phyloP scores from a whole-genome alignment of 2,797 vertebrate species.

The Lepilemur ruficaudatus region DNA sequence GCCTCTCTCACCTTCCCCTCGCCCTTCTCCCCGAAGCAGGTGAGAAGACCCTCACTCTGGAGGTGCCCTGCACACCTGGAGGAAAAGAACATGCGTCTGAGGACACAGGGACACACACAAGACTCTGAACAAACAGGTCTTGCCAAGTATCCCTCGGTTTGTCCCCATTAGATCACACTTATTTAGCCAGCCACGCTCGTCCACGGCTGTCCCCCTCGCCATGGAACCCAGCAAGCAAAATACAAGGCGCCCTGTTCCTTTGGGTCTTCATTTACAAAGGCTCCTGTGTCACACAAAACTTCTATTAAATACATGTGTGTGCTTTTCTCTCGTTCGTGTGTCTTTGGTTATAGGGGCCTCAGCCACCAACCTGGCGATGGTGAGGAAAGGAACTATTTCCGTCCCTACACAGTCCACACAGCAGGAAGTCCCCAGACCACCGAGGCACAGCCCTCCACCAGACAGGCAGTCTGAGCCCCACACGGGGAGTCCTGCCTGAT shows the following conservation, averaged over 20 bases:
- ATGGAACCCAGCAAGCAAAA: not conserved
- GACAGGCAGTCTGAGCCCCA: not conserved
- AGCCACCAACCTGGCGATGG: not conserved
- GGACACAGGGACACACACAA: not conserved
- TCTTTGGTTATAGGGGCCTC: not conserved
- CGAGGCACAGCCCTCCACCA: not conserved
- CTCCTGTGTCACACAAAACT: not conserved
- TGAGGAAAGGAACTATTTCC: not conserved
- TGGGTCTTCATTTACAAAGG: not conserved
- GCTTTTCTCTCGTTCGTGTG: not conserved
- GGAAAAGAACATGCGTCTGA: not conserved
- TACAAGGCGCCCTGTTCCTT: not conserved
- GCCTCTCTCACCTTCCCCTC: not conserved
- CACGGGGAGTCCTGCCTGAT: not conserved
- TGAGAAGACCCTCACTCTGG: not conserved
- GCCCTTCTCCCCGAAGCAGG: not conserved
- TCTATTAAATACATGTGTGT: not conserved
- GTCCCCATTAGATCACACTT: not conserved
- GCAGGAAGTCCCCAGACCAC: not conserved
- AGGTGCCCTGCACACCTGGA: not conserved
- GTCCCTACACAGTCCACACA: not conserved
- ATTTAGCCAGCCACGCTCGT: not conserved
- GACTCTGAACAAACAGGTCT: not conserved
- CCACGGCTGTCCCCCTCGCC: not conserved
- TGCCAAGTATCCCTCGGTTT: too few species aligned